Evolutionary conservation across 64 coral and sea anemone genomes (phyloP).

Genomic region (Montipora sp.): DNA sequence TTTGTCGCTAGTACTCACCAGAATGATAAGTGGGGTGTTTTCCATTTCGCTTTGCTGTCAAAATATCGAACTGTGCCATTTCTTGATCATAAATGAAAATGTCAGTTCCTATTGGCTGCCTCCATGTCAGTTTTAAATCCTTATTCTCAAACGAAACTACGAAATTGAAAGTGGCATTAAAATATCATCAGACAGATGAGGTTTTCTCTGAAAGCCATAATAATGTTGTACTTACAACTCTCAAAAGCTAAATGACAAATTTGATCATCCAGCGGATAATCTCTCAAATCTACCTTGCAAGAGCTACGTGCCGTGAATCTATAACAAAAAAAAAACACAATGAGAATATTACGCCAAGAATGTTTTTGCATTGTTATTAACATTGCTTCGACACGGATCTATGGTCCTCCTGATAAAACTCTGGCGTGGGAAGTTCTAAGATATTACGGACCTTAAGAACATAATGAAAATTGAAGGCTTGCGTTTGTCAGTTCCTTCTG

Average conservation of each 20-base stretch:
- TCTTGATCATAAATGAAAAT: slow-evolving; percentile 89
- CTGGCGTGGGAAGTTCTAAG: too few relatives aligned
- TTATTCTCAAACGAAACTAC: slow-evolving; percentile 86
- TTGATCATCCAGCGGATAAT: slow-evolving; percentile 88
- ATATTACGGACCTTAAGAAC: too few relatives aligned
- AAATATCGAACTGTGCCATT: slow-evolving; percentile 93
- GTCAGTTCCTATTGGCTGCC: slow-evolving; percentile 58
- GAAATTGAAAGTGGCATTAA: neutral
- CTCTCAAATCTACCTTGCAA: slow-evolving; percentile 83
- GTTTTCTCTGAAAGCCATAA: neutral
- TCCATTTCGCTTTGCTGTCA: slow-evolving; percentile 70
- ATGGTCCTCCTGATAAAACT: too few relatives aligned
- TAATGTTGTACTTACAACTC: slow-evolving; percentile 65
- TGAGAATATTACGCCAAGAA: too few relatives aligned
- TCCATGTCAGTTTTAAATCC: slow-evolving; percentile 76
- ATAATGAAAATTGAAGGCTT: too few relatives aligned
- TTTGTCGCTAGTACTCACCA: slow-evolving; percentile 37
- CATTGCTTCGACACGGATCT: too few relatives aligned
- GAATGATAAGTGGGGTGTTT: slow-evolving; percentile 88
- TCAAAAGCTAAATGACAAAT: slow-evolving; percentile 87
- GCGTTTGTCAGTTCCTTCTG: too few relatives aligned
- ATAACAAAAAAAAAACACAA: neutral
- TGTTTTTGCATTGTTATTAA: too few relatives aligned
- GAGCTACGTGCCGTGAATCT: slow-evolving; percentile 86
- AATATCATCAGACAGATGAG: neutral